phyloP scores from a whole-genome alignment of 2,888 invertebrate species.

The Chouioia cunea region DNA sequence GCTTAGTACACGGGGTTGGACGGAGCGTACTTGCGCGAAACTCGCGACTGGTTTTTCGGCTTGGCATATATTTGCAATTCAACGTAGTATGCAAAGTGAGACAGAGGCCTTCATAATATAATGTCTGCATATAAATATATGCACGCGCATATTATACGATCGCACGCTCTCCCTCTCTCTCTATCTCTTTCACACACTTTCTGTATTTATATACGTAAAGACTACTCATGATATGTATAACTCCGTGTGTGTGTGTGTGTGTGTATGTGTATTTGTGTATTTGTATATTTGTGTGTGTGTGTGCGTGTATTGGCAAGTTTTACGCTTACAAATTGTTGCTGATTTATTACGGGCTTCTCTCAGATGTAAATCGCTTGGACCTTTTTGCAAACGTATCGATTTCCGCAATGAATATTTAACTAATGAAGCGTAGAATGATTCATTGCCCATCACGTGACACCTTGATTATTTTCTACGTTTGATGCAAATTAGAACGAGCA shows the following conservation, averaged over 20 bases:
- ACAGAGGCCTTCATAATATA: constrained; percentile 41
- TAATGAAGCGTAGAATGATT: not conserved
- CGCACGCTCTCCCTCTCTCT: constrained; percentile 1
- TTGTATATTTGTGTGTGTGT: not conserved
- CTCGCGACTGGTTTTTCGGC: constrained; percentile 50
- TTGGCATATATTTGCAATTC: constrained; percentile 58
- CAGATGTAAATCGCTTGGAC: constrained; percentile 4
- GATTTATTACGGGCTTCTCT: constrained; percentile 29
- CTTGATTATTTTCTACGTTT: not conserved
- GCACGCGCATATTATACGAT: constrained; percentile 35
- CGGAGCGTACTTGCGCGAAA: constrained; percentile 44
- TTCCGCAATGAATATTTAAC: too few relatives aligned
- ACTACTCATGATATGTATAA: constrained; percentile 42
- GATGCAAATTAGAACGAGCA: too few relatives aligned
- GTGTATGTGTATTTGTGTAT: not conserved
- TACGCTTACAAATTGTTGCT: constrained; percentile 28
- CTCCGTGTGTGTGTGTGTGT: not conserved
- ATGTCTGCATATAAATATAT: constrained; percentile 41
- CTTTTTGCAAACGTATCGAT: not conserved
- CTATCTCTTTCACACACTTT: too few relatives aligned
- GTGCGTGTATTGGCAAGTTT: not conserved
- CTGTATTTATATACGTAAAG: too few relatives aligned
- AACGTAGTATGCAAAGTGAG: constrained; percentile 52
- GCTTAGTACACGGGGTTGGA: constrained; percentile 35
- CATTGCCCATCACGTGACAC: not conserved